Evolutionary conservation across 2,113 vertebrate species (phyloP).

Genomic region (Channa argus): DNA sequence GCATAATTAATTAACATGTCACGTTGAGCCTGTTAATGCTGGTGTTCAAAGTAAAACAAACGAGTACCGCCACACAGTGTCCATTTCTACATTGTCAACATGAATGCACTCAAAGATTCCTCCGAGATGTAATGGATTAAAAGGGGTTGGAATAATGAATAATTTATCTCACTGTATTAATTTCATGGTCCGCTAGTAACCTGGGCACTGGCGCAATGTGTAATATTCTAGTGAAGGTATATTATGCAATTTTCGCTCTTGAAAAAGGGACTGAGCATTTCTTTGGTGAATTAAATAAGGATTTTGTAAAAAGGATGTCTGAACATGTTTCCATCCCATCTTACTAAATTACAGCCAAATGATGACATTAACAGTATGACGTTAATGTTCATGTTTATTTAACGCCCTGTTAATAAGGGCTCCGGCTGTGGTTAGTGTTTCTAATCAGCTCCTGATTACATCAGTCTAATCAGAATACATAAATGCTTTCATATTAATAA

Average conservation of each 20-base stretch:
- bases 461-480: constrained; percentile 50
- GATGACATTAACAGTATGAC: constrained; percentile 25
- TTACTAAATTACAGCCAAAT: constrained; percentile 8
- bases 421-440: constrained; percentile 41
- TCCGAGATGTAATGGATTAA: constrained; percentile 66
- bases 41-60: constrained; percentile 74
- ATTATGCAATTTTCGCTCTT: constrained; percentile 30
- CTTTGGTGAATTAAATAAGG: constrained; percentile 4
- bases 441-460: constrained; percentile 68
- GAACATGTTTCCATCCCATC: constrained; percentile 7
- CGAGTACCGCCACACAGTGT: constrained; percentile 42
- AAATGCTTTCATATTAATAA: constrained; percentile 23
- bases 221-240: constrained; percentile 22
- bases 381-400: constrained; percentile 68
- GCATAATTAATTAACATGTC: constrained; percentile 75
- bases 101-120: constrained; percentile 60
- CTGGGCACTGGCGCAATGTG: constrained; percentile 50
- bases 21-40: constrained; percentile 76
- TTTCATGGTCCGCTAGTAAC: constrained; percentile 71
- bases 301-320: neutral
- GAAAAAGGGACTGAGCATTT: constrained; percentile 12
- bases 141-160: constrained; percentile 72
- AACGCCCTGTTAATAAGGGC: constrained; percentile 54
- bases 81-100: constrained; percentile 75
- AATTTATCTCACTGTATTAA: constrained; percentile 74